A percentile compares a stretch with the other conserved stretches of the same genome.
Evolutionary conservation across 30 jellyfish, hydroid and myxozoan genomes (phyloP).

Genomic region (Pseudorhiza aurosa): DNA sequence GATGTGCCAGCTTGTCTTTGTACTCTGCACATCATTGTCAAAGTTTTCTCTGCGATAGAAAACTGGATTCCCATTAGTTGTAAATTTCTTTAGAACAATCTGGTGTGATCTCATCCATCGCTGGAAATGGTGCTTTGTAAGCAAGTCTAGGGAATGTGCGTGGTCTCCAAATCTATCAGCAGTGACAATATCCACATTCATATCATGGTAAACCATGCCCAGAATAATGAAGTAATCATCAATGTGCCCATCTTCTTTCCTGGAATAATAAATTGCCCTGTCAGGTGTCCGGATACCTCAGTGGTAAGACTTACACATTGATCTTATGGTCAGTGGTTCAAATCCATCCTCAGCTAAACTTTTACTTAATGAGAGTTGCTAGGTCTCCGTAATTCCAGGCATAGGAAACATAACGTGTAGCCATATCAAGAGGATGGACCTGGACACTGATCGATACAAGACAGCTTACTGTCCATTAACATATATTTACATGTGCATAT

Average conservation of each 20-base stretch:
- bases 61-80: conserved; percentile 51
- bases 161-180: conserved; percentile 74
- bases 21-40: conserved; percentile 65
- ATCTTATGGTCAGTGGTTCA: no score
- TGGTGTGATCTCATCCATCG: conserved; percentile 77
- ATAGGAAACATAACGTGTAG: no score
- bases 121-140: conserved; percentile 28
- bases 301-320: no score
- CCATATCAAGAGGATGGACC: no score
- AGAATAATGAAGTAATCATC: conserved; percentile 68
- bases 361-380: no score
- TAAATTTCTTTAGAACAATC: conserved; percentile 37
- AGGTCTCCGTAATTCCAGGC: no score
- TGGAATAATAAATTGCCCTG: background rate
- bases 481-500: no score
- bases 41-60: conserved; percentile 41
- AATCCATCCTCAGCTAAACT: no score
- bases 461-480: no score
- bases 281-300: no score
- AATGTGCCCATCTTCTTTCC: conserved; percentile 61
- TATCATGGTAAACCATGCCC: conserved; percentile 54
- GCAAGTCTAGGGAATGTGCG: conserved; percentile 29
- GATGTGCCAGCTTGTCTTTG: conserved; percentile 54
- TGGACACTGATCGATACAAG: no score
- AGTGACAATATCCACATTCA: conserved; percentile 60